Conservation (phyloP, 1,140 invertebrate genomes). For the Solenopsis fugax region DNA sequence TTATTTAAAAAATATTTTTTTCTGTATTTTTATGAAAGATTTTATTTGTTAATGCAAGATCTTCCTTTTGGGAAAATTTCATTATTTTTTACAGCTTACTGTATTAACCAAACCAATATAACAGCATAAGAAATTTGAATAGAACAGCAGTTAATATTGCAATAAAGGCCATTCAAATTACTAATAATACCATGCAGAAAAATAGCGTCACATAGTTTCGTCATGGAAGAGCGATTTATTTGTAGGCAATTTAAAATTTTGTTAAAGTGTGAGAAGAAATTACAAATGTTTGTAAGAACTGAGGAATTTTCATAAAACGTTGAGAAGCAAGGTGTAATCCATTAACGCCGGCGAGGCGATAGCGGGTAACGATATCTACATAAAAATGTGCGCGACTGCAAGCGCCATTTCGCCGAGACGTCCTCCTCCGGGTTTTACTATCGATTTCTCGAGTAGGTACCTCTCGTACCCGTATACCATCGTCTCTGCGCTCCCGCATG, state of each 20-base stretch:
- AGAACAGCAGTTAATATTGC: not conserved
- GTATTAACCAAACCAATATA: too few species aligned
- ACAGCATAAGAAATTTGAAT: too few species aligned
- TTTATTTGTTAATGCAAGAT: too few species aligned
- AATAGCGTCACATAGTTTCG: not conserved
- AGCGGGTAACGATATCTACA: constrained; percentile 23
- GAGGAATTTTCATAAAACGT: not conserved
- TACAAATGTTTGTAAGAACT: not conserved
- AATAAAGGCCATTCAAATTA: not conserved
- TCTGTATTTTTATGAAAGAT: too few species aligned
- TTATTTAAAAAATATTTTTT: too few species aligned
- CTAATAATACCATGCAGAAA: not conserved
- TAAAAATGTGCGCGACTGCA: constrained; percentile 47
- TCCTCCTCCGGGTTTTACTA: constrained; percentile 58
- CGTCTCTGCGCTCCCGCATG: constrained; percentile 52
- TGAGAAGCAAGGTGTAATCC: constrained; percentile 17
- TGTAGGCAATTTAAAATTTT: not conserved
- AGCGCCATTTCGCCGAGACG: constrained; percentile 49
- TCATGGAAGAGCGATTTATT: not conserved
- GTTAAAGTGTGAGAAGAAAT: not conserved
- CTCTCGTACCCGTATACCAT: constrained; percentile 39
- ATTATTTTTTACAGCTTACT: too few species aligned
- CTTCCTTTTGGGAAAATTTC: too few species aligned
- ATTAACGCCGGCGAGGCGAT: constrained; percentile 25
- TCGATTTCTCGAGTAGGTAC: constrained; percentile 63